Percentiles rank a stretch among this genome's conserved stretches.
Conservation (phyloP, 2,113 vertebrate genomes). For the Xiphophorus hellerii region DNA sequence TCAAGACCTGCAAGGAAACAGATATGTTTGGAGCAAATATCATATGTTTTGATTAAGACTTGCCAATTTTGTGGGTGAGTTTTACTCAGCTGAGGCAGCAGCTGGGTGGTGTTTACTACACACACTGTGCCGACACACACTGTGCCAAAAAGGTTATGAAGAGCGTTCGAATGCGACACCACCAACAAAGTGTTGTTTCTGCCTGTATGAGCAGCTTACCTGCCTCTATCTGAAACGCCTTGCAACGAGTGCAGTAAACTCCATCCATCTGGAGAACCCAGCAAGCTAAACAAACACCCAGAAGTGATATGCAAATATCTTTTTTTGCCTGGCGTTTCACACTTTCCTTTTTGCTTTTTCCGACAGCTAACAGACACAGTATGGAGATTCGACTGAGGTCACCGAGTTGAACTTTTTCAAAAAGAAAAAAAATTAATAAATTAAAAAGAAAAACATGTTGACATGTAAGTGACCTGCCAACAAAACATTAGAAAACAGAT, state of each 20-base stretch:
- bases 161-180: constrained; percentile 22
- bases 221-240: constrained; percentile 40
- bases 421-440: constrained; percentile 30
- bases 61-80: constrained; percentile 12
- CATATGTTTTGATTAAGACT: constrained; percentile 5
- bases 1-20: constrained; percentile 12
- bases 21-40: constrained; percentile 2
- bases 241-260: constrained; percentile 27
- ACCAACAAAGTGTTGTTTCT: constrained; percentile 19
- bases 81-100: constrained; percentile 41
- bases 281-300: constrained; percentile 48
- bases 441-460: constrained; percentile 62
- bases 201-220: constrained; percentile 31
- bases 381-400: constrained; percentile 98
- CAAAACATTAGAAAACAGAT: constrained; percentile 73
- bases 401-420: constrained; percentile 87
- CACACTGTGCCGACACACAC: constrained; percentile 11
- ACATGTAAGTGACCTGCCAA: constrained; percentile 92
- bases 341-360: constrained; percentile 28
- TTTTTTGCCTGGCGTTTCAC: constrained; percentile 13
- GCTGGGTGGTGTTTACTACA: constrained; percentile 41
- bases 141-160: constrained; percentile 28
- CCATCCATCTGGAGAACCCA: constrained; percentile 48
- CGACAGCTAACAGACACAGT: constrained; percentile 88
- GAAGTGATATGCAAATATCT: constrained; percentile 34